Base-by-base conservation (phyloP, 92 coral and sea anemone genomes). In the Phymanthus crucifer region DNA sequence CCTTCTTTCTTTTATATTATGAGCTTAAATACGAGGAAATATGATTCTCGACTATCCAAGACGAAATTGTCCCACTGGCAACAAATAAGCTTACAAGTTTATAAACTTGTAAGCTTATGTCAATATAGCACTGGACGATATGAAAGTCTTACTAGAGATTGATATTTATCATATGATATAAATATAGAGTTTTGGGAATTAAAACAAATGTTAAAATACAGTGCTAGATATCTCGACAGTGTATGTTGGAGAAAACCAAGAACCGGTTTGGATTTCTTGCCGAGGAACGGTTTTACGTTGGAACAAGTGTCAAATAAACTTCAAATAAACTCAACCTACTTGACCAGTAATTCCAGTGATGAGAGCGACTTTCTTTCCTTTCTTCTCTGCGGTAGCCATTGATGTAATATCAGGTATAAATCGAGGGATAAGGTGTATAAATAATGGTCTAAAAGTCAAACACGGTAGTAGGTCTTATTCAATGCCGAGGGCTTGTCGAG, bases 311-410 rank as follows among this genome's bases (percentile, higher is more conserved):
- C 52, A 45, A 71, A 77, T 29, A 54, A 36, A 54, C 64, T 54
- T 24, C 32, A 47, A 33, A 35, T 38, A 40, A n/a, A 23, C 23
- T 31, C 36, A 24, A 45, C 89, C 16, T 78, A 90, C 98, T 91
- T 93, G 98, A 0, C 98, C 98, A 13, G 98, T 93, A 35, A 90
- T 93, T 36, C 98, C 98, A 21, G 98, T 93, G 12, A 93, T 78
- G 64, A 93, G 78, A 14, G 97, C 98, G 6, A 87, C 88, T 66
- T 80, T 90, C 61, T 82, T 43, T n/a, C 58, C 81, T 12, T 48
- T 74, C 26, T 57, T 47, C 18, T 18, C 35, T 23, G 64, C 40
- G 48, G 21, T 74, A 46, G 64, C 78, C 78, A 74, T 74, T 12
- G 54, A 32, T 74, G 12, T 29, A 26, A 31, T 32, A 48, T 46